phyloP scores from a whole-genome alignment of 2,113 vertebrate species.

The Chaetops frenatus region DNA sequence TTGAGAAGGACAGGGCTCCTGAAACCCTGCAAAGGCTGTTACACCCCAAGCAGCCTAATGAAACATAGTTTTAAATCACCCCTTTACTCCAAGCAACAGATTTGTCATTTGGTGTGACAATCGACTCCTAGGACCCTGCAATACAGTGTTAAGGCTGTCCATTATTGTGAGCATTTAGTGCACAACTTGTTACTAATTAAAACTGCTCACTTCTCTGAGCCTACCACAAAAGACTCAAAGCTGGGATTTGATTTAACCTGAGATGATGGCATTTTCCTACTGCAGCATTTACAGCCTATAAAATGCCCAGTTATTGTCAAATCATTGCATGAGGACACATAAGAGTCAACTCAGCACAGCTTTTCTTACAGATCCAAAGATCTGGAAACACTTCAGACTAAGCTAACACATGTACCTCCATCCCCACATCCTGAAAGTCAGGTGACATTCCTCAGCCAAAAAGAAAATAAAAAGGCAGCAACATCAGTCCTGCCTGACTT shows the following conservation, averaged over 20 bases:
- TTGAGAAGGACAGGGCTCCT: neutral
- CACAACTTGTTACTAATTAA: neutral
- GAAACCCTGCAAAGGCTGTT: rapidly evolving
- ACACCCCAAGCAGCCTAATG: neutral
- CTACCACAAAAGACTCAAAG: neutral
- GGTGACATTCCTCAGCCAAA: neutral
- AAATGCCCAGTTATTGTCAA: neutral
- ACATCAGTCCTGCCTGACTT: neutral
- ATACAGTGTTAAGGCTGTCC: neutral
- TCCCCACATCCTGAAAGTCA: neutral
- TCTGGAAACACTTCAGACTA: neutral
- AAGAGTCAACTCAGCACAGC: neutral
- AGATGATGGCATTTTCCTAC: neutral
- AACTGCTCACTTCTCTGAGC: neutral
- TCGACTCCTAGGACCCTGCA: neutral
- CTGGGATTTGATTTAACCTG: neutral
- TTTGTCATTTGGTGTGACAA: neutral
- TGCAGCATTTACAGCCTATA: neutral
- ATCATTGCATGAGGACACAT: rapidly evolving
- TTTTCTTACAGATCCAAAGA: neutral
- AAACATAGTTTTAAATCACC: neutral
- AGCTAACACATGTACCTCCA: neutral
- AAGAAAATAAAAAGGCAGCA: neutral
- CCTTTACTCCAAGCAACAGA: neutral
- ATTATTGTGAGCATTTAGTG: neutral